phyloP scores from a whole-genome alignment of 1,140 invertebrate species.

The Drosophila malerkotliana region DNA sequence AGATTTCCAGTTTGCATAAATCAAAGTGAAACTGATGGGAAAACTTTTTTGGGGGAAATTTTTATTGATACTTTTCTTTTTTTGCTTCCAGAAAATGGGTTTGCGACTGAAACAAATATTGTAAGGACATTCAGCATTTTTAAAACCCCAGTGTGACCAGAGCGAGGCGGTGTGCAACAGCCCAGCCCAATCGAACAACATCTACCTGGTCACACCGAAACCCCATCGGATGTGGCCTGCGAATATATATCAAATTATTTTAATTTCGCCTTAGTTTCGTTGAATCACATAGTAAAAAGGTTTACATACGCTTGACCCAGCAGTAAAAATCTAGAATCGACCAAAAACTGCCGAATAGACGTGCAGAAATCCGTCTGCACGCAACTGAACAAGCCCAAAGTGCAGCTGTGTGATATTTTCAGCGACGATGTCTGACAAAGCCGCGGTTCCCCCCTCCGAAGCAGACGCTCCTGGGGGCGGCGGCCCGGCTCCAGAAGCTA shows the following conservation, averaged over 20 bases:
- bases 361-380: not conserved
- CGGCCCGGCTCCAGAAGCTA: constrained; percentile 19
- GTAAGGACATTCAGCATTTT: not conserved
- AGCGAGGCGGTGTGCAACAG: not conserved
- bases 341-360: not conserved
- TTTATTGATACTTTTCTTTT: too few relatives aligned
- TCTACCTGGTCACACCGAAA: not conserved
- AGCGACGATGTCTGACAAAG: constrained; percentile 62
- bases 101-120: not conserved
- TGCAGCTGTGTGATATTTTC: constrained; percentile 38
- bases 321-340: not conserved
- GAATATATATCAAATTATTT: constrained; percentile 19
- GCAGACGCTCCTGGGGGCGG: constrained; percentile 20
- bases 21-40: not conserved
- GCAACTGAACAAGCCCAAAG: not conserved
- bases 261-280: constrained; percentile 27
- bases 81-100: too few relatives aligned
- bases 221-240: constrained; percentile 1
- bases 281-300: constrained; percentile 17
- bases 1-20: constrained; percentile 2
- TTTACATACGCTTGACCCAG: not conserved
- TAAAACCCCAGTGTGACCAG: not conserved
- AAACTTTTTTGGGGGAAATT: not conserved
- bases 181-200: not conserved
- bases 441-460: constrained; percentile 33